Conservation (phyloP, 2,113 vertebrate species). For the Otolemur garnettii region DNA sequence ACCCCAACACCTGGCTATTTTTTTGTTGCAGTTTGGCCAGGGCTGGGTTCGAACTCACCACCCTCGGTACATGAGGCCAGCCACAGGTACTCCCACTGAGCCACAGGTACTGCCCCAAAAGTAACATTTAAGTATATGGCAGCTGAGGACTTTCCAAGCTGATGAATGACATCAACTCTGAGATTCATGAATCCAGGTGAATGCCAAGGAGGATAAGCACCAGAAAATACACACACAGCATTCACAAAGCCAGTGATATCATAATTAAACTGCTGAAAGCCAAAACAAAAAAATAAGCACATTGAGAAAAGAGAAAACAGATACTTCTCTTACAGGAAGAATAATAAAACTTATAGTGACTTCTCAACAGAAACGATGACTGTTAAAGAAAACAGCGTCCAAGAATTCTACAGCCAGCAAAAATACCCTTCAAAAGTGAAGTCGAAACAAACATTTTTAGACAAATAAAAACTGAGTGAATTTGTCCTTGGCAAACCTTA, state of each 20-base stretch:
- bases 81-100: too few species aligned
- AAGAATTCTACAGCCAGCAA: not conserved
- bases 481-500: not conserved
- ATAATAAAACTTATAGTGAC: not conserved
- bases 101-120: not conserved
- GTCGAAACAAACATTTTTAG: not conserved
- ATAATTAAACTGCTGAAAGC: not conserved
- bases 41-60: too few species aligned
- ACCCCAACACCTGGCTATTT: too few species aligned
- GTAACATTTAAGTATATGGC: not conserved
- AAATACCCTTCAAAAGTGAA: conserved; percentile 24
- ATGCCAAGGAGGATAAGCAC: not conserved
- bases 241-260: not conserved
- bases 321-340: not conserved
- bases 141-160: not conserved
- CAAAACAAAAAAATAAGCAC: not conserved
- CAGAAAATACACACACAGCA: not conserved
- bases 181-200: not conserved
- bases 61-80: too few species aligned
- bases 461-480: not conserved
- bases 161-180: not conserved
- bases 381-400: not conserved
- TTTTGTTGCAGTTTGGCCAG: too few species aligned
- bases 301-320: not conserved
- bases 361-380: conserved; percentile 14